Conservation (phyloP, 1,140 invertebrate genomes). For the Drosophila bipectinata region DNA sequence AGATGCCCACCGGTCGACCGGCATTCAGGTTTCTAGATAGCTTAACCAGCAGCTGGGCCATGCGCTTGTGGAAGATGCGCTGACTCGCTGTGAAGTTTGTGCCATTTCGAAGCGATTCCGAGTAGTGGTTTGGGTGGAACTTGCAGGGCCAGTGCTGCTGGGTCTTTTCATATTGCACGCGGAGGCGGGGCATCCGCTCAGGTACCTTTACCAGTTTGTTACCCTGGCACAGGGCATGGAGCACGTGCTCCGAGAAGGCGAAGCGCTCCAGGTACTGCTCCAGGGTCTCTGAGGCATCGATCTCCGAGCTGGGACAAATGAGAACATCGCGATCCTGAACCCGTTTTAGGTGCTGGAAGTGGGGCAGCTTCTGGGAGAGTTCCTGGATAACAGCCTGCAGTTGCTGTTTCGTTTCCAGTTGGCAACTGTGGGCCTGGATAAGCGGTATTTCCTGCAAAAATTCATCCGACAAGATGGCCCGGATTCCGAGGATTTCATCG, state of each 20-base stretch:
- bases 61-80: conserved; percentile 86
- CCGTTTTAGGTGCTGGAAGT: conserved; percentile 90
- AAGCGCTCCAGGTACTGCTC: conserved; percentile 49
- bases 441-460: conserved; percentile 84
- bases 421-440: conserved; percentile 86
- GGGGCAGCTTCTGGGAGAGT: conserved; percentile 85
- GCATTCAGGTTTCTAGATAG: conserved; percentile 60
- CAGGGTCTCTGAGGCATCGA: conserved; percentile 23
- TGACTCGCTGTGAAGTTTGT: conserved; percentile 87
- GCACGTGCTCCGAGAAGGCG: conserved; percentile 49
- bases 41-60: conserved; percentile 84
- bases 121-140: conserved; percentile 91
- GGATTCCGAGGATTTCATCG: conserved; percentile 50
- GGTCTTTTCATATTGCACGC: conserved; percentile 88
- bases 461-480: conserved; percentile 85
- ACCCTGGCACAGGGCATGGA: conserved; percentile 76
- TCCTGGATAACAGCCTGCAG: conserved; percentile 87
- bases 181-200: conserved; percentile 86
- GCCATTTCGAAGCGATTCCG: conserved; percentile 87
- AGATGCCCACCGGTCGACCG: conserved; percentile 85
- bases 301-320: conserved; percentile 84
- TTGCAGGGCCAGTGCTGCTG: conserved; percentile 91
- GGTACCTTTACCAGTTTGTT: conserved; percentile 87
- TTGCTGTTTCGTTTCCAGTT: conserved; percentile 86
- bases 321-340: conserved; percentile 87